Evolutionary conservation across 2,888 invertebrate genomes (phyloP), one percentile per base, ranked within the genome.

Genomic region (Ormyrus pomaceus): DNA sequence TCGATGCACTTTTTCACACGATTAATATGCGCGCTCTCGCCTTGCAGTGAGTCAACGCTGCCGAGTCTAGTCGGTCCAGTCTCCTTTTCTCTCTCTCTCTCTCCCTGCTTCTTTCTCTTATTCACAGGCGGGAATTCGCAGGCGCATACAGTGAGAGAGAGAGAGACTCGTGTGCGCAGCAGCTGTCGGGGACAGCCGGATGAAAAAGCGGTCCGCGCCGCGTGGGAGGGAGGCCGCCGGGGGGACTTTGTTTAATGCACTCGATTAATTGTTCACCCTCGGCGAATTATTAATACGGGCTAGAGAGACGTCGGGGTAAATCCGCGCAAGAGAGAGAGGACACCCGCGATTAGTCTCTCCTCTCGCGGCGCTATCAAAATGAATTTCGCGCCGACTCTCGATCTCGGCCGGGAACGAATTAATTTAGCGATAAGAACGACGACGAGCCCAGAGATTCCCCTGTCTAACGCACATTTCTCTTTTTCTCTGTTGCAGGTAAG

Each of bases 1-100:
- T 74, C 72, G 65, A 65, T 56, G 77, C 82, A 71, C 74, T 83
- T 83, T 84, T 84, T 84, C 83, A 79, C 84, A 83, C 81, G 82
- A 84, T 83, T 83, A 83, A 83, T 83, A 83, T 82, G 82, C 82
- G 79, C 34, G 0, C 34, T 34, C 80, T 81, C 75, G 76, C 11
- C 58, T 65, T 66, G 68, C 75, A 34, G 79, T 81, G 82, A 80
- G 73, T 83, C 82, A 82, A 81, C 82, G 78, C 75, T 61, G 70
- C 73, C 70, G 65, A 4, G 34, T 34, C 34, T 34, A 34, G 34
- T 34, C 34, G 34, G 34, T 34, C 34, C 34, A 34, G 34, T 34
- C 34, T 34, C 34, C 34, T 34, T 34, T 34, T 34, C 34, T 34
- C 34, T 34, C 4, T 34, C 34, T 34, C 34, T 34, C 34, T 4